Percentiles rank a stretch among this genome's conserved stretches.
Conservation (phyloP, 1,140 invertebrate genomes). For the Papilio xuthus region DNA sequence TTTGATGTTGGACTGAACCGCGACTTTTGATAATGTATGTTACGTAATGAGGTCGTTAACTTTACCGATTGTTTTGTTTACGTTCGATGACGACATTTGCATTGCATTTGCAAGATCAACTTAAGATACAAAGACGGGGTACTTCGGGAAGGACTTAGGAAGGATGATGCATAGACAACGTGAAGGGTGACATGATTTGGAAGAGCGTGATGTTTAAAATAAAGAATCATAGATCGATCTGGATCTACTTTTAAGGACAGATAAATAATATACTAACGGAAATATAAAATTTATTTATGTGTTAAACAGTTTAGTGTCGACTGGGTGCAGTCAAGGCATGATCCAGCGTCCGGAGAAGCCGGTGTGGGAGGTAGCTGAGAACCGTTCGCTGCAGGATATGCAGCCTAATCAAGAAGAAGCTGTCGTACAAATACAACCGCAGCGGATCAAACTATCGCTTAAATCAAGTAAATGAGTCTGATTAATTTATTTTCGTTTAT, state of each 20-base stretch:
- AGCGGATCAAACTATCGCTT: constrained; percentile 68
- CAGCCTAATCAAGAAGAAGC: constrained; percentile 52
- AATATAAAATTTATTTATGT: constrained; percentile 17
- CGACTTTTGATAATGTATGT: constrained; percentile 18
- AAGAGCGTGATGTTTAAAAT: too few species aligned
- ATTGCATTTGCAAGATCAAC: not conserved
- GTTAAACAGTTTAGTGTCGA: constrained; percentile 61
- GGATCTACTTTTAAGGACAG: too few species aligned
- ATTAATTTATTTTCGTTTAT: not conserved
- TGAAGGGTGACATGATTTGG: too few species aligned
- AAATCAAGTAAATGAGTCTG: constrained; percentile 64
- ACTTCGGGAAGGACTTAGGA: too few species aligned
- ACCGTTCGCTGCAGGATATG: constrained; percentile 69
- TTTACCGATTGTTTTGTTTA: constrained; percentile 6
- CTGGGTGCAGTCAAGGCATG: constrained; percentile 66
- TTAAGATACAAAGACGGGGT: not conserved
- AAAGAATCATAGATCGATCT: too few species aligned
- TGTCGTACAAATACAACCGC: constrained; percentile 75
- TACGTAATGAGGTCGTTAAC: constrained; percentile 10
- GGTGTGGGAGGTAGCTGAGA: constrained; percentile 65
- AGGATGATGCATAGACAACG: too few species aligned
- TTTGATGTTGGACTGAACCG: constrained; percentile 10
- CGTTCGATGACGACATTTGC: not conserved
- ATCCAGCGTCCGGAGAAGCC: constrained; percentile 66
- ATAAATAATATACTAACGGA: too few species aligned